Conservation (phyloP, 2,888 invertebrate species). For the Drosophila diplacantha region DNA sequence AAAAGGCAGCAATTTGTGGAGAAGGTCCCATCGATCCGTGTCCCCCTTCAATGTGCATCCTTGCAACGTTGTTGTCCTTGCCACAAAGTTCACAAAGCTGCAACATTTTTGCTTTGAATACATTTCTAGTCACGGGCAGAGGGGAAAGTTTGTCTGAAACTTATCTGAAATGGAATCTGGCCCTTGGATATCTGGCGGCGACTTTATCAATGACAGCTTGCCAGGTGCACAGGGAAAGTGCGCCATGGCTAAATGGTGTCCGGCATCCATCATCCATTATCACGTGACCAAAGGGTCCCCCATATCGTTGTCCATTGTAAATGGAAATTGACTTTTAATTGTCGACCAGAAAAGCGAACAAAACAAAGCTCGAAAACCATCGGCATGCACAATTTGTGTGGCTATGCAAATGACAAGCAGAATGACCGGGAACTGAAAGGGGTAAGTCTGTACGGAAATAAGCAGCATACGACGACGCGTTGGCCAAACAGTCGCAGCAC, state of each 20-base stretch:
- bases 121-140: neutral
- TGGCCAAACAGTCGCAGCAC: slow-evolving; percentile 29
- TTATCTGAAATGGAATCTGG: slow-evolving; percentile 23
- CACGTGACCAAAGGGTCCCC: slow-evolving; percentile 27
- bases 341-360: slow-evolving; percentile 39
- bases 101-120: slow-evolving; percentile 13
- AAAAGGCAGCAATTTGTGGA: slow-evolving; percentile 13
- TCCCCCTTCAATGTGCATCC: slow-evolving; percentile 20
- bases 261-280: slow-evolving; percentile 6
- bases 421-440: slow-evolving; percentile 3
- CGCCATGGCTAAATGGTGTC: neutral
- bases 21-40: slow-evolving; percentile 38
- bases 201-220: slow-evolving; percentile 17
- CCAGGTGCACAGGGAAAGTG: slow-evolving; percentile 7
- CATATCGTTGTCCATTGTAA: slow-evolving; percentile 47
- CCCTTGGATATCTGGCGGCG: slow-evolving; percentile 8
- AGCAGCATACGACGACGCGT: slow-evolving; percentile 35
- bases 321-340: slow-evolving; percentile 67
- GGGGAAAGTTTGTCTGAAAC: slow-evolving; percentile 26
- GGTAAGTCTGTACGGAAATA: slow-evolving; percentile 11
- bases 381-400: slow-evolving; percentile 53
- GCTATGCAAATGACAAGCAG: slow-evolving; percentile 40
- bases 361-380: slow-evolving; percentile 37
- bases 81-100: slow-evolving; percentile 20
- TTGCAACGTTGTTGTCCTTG: slow-evolving; percentile 29